Evolutionary conservation across 2,797 vertebrate species (phyloP).

Genomic region (Aulostomus chinensis): DNA sequence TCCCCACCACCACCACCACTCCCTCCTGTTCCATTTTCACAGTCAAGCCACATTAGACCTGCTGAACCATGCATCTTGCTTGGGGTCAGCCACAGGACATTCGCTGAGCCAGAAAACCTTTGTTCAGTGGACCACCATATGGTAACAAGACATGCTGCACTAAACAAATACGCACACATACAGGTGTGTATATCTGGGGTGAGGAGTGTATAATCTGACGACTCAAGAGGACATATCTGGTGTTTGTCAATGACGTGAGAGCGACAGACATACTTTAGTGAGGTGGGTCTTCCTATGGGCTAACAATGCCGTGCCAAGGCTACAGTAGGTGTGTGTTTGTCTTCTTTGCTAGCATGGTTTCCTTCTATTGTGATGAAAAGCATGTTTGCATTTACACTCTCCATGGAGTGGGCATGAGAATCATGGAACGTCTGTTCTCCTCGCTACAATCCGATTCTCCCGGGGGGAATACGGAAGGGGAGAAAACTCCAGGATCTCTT

Average conservation of each 20-base stretch:
- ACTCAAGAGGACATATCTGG: constrained; percentile 7
- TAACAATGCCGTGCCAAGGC: constrained; percentile 48
- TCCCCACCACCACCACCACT: not conserved
- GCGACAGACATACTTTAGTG: constrained; percentile 61
- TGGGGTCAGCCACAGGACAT: constrained; percentile 64
- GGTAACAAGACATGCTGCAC: constrained; percentile 38
- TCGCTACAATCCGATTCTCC: constrained; percentile 49
- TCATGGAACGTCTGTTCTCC: constrained; percentile 47
- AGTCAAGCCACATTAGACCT: constrained; percentile 36
- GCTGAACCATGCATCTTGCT: constrained; percentile 53
- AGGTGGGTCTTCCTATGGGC: constrained; percentile 75
- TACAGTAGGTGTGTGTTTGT: constrained; percentile 7
- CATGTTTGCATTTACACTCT: not conserved
- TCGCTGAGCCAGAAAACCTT: constrained; percentile 63
- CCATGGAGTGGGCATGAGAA: constrained; percentile 38
- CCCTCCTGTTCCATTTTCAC: constrained; percentile 35
- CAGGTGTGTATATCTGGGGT: not conserved
- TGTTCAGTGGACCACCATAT: constrained; percentile 42
- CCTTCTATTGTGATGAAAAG: constrained; percentile 63
- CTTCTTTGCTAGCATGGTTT: constrained; percentile 47
- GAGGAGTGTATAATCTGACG: not conserved
- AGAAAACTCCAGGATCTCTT: constrained; percentile 49
- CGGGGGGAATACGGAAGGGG: constrained; percentile 41
- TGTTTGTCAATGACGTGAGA: constrained; percentile 29
- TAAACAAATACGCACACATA: constrained; percentile 23